phyloP scores from a whole-genome alignment of 2,113 vertebrate genomes.

The Lampris incognitus region DNA sequence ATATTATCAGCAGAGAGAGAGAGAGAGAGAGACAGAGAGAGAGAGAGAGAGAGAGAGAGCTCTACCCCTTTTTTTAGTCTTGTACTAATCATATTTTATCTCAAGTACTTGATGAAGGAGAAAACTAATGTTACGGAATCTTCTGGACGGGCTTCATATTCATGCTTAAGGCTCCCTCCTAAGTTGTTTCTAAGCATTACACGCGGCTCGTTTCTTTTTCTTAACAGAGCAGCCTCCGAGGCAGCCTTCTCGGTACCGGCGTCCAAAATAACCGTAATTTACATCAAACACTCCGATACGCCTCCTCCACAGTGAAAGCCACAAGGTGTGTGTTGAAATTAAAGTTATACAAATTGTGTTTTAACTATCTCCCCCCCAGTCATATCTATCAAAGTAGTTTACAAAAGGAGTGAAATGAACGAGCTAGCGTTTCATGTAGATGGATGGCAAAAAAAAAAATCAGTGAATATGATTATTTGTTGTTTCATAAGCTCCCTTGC shows the following conservation, averaged over 20 bases:
- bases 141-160: constrained; percentile 27
- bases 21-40: not conserved
- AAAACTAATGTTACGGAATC: not conserved
- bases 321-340: too few species aligned
- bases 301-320: not conserved
- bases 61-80: too few species aligned
- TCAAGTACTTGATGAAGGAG: too few species aligned
- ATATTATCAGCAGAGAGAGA: not conserved
- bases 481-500: not conserved
- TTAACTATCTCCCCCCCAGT: too few species aligned
- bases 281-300: not conserved
- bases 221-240: not conserved
- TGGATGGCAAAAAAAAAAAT: not conserved
- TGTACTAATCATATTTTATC: too few species aligned
- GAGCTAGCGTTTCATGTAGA: too few species aligned
- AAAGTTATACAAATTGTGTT: too few species aligned
- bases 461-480: not conserved
- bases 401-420: not conserved
- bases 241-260: not conserved
- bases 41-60: not conserved
- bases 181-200: constrained; percentile 71
- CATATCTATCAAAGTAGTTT: not conserved
- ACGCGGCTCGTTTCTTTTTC: constrained; percentile 40
- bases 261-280: not conserved
- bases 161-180: constrained; percentile 77